Evolutionary conservation across 2,888 invertebrate species (phyloP), one percentile per base, ranked within the genome.

Genomic region (Drosophila sordidula): DNA sequence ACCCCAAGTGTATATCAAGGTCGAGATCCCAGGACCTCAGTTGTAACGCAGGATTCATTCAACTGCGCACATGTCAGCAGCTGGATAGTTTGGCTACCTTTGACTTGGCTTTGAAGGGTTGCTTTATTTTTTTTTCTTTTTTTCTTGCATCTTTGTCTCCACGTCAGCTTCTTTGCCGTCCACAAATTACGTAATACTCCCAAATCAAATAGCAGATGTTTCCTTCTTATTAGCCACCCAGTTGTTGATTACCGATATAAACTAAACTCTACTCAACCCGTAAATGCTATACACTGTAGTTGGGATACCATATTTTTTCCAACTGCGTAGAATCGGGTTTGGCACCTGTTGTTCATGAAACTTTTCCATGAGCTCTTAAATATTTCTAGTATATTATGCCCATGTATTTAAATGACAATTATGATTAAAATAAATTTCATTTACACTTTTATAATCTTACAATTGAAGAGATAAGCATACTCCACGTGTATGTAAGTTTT

Each of bases 111-210:
- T 6, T 41, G 6, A n/a, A 14, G 46, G 46, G 14, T 34, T 6
- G 25, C 3, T 12, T 12, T 34, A 3, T 11, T 32, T 11, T 12
- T 34, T 11, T 11, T 32, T 11, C 12, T 12, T 12, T 34, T 34
- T 12, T 32, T n/a, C 14, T 16, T 4, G 2, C 18, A 18, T 12
- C n/a, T 44, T 18, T 45, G 16, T 12, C 18, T 50, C 32, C 56
- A 66, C 56, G 32, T 66, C 44, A 26, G 18, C 44, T 45, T 32
- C 25, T 26, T n/a, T 22, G 8, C n/a, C 16, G 8, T 29, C 36
- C 56, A 56, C 32, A 14, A 26, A 32, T 67, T 66, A 45, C 66
- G 50, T 50, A 67, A 66, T 36, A 38, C 25, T 63, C n/a, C 6
- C 4, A 25, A 14, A 5, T 11, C 6, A 47, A 38, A 12, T 36